These are phyloP conservation scores for Distichodus sexfasciatus DNA, from an alignment of 2,797 vertebrate species.

Conservation along the genomic window DNA sequence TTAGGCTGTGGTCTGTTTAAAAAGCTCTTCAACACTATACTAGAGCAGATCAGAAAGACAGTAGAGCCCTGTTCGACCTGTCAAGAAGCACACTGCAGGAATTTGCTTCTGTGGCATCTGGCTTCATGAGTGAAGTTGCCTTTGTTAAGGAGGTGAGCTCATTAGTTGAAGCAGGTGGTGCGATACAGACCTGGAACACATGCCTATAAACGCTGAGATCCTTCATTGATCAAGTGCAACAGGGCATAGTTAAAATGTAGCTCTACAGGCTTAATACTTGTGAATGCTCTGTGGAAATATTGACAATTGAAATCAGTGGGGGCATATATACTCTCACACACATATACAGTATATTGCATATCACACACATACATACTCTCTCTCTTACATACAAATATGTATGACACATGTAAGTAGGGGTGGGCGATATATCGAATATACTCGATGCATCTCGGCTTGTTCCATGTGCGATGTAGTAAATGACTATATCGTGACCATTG, in stretches of 20 bases:
- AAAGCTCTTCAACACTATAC: not conserved
- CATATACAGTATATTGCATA: no score
- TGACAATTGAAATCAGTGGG: no score
- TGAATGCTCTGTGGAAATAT: no score
- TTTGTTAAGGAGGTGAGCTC: conserved; percentile 8
- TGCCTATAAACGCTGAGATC: not conserved
- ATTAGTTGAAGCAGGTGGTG: not conserved
- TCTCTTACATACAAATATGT: no score
- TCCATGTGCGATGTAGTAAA: no score
- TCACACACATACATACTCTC: no score
- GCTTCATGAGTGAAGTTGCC: not conserved
- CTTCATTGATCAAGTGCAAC: not conserved
- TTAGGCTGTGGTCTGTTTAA: not conserved
- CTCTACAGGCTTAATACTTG: not conserved
- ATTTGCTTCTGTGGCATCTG: not conserved
- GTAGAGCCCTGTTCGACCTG: not conserved
- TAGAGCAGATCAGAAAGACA: not conserved
- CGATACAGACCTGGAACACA: not conserved
- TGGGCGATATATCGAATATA: no score
- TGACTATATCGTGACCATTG: no score
- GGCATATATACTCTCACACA: no score
- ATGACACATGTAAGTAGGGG: no score
- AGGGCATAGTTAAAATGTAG: not conserved
- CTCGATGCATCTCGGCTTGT: no score
- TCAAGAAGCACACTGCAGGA: not conserved